Evolutionary conservation across 2,888 invertebrate genomes (phyloP).

Genomic region (Megaustenia siamemsis): DNA sequence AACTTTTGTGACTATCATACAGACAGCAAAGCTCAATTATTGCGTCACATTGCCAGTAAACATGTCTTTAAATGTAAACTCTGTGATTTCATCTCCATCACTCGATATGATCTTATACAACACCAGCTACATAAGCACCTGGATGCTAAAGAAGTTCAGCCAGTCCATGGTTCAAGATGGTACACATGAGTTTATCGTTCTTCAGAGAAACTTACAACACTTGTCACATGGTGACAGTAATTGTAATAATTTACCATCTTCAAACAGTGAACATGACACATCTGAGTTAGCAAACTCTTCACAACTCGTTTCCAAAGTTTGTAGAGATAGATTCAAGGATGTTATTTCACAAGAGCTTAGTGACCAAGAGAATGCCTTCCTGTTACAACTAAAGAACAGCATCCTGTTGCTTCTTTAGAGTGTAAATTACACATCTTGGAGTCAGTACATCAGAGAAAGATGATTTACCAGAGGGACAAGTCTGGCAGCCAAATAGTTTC

Average conservation of each 20-base stretch:
- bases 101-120: constrained; percentile 35
- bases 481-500: not conserved
- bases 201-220: constrained; percentile 19
- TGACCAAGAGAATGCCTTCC: not conserved
- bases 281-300: constrained; percentile 10
- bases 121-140: constrained; percentile 40
- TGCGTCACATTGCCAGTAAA: constrained; percentile 18
- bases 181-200: constrained; percentile 22
- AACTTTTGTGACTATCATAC: constrained; percentile 48
- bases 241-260: not conserved
- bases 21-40: constrained; percentile 34
- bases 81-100: constrained; percentile 37
- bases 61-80: constrained; percentile 42
- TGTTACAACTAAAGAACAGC: not conserved
- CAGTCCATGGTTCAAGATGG: constrained; percentile 20
- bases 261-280: not conserved
- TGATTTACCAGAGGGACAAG: not conserved
- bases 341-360: not conserved
- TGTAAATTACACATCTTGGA: not conserved
- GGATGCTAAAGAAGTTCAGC: constrained; percentile 41
- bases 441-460: too few relatives aligned
- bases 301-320: not conserved
- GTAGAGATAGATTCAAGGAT: not conserved
- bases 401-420: not conserved
- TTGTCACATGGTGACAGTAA: not conserved